Conservation (phyloP, 2,797 vertebrate genomes). For the Centroberyx gerrardi region DNA sequence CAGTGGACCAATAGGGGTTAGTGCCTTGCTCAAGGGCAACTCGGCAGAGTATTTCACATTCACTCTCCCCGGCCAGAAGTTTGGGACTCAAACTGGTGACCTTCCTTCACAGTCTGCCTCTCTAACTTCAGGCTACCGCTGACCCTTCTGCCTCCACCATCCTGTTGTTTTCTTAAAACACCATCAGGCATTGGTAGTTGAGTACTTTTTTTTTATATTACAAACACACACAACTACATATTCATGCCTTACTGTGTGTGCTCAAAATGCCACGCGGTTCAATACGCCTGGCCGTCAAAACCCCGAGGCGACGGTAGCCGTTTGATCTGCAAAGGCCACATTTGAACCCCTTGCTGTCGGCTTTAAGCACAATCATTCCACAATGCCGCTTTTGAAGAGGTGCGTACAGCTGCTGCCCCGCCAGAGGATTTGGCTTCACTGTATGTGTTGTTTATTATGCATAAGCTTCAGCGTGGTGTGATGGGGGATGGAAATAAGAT, state of each 20-base stretch:
- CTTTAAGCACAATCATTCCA: constrained; percentile 40
- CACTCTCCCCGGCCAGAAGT: not conserved
- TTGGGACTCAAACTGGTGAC: not conserved
- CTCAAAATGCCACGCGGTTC: constrained; percentile 39
- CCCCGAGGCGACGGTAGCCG: constrained; percentile 22
- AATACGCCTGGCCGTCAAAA: not conserved
- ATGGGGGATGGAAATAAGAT: too few species aligned
- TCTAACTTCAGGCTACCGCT: constrained; percentile 13
- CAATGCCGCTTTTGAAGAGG: constrained; percentile 49
- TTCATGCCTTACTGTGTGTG: constrained; percentile 13
- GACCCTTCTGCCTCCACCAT: not conserved
- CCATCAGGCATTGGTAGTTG: not conserved
- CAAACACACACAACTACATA: constrained; percentile 29
- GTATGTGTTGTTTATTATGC: constrained; percentile 10
- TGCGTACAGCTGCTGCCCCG: constrained; percentile 48
- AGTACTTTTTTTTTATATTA: constrained; percentile 6
- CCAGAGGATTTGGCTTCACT: constrained; percentile 26
- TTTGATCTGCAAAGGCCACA: constrained; percentile 66
- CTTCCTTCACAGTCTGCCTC: not conserved
- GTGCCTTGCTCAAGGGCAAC: constrained; percentile 26
- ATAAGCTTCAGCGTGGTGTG: not conserved
- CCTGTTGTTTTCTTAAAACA: not conserved
- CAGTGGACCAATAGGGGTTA: constrained; percentile 12
- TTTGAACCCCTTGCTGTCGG: constrained; percentile 55
- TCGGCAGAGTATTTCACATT: not conserved